phyloP scores from a whole-genome alignment of 2,888 invertebrate genomes.

The Sinhomidia bicolor region DNA sequence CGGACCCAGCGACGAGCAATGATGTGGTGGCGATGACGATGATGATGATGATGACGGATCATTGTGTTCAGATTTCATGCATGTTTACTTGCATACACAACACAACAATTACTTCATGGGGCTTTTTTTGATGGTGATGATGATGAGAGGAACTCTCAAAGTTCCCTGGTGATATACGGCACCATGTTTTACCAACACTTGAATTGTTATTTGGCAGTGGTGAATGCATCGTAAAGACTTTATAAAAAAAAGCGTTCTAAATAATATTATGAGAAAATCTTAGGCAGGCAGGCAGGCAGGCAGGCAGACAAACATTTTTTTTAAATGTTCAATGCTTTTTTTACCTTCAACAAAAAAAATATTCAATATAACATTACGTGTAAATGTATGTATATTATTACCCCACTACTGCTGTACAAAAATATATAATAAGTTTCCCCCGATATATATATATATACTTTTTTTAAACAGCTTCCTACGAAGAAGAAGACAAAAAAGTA shows the following conservation, averaged over 20 bases:
- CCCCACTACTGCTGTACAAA: neutral
- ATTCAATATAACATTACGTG: too few species aligned
- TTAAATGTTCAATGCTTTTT: too few species aligned
- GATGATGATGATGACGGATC: conserved; percentile 62
- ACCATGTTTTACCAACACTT: conserved; percentile 50
- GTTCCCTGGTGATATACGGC: conserved; percentile 47
- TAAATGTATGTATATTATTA: too few species aligned
- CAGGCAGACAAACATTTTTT: neutral
- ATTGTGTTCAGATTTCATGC: conserved; percentile 72
- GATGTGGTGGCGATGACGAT: too few species aligned
- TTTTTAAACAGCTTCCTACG: conserved; percentile 38
- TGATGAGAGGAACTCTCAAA: conserved; percentile 46
- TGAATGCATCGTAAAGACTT: conserved; percentile 31
- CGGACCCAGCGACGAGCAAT: neutral
- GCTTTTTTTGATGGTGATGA: conserved; percentile 30
- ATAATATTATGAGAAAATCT: neutral
- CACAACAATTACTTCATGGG: conserved; percentile 37
- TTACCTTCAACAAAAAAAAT: conserved; percentile 19
- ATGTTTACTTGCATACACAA: conserved; percentile 56
- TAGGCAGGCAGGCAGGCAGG: conserved; percentile 1
- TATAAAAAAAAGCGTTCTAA: conserved; percentile 36
- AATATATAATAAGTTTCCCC: conserved; percentile 25
- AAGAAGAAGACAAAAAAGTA: conserved; percentile 50
- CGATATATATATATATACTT: too few species aligned
- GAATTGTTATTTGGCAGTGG: conserved; percentile 37